These are phyloP conservation scores for Thaleichthys pacificus DNA, from an alignment of 2,797 vertebrate species.

Conservation along the genomic window DNA sequence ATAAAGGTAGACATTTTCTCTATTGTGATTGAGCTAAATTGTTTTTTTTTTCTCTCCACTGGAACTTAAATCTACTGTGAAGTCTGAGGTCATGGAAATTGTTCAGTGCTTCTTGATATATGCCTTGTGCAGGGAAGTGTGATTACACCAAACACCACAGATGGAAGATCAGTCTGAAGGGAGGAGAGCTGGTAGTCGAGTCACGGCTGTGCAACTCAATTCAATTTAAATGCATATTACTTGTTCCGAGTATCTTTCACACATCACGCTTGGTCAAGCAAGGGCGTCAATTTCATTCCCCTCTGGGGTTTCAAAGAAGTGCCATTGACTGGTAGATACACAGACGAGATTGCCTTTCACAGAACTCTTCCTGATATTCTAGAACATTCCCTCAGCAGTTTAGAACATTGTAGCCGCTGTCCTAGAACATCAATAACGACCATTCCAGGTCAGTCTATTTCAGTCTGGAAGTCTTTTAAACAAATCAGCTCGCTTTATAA, in stretches of 20 bases:
- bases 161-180: conserved; percentile 72
- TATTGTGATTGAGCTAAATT: conserved; percentile 60
- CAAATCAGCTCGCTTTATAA: neutral
- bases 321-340: conserved; percentile 58
- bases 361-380: neutral
- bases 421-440: conserved; percentile 21
- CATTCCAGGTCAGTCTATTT: conserved; percentile 32
- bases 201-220: conserved; percentile 66
- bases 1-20: conserved; percentile 69
- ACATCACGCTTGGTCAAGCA: conserved; percentile 74
- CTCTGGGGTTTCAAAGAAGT: conserved; percentile 61
- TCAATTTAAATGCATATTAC: conserved; percentile 78
- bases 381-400: conserved; percentile 40
- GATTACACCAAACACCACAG: conserved; percentile 70
- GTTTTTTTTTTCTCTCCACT: conserved; percentile 44
- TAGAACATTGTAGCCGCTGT: neutral
- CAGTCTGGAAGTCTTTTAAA: neutral
- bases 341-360: conserved; percentile 16
- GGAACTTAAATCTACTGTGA: conserved; percentile 57
- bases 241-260: conserved; percentile 68
- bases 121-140: conserved; percentile 65
- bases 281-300: conserved; percentile 69
- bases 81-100: conserved; percentile 69
- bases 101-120: conserved; percentile 57
- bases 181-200: conserved; percentile 51